These are phyloP conservation scores for Papilio helenus DNA, from an alignment of 1,140 invertebrate species.

Conservation along the genomic window DNA sequence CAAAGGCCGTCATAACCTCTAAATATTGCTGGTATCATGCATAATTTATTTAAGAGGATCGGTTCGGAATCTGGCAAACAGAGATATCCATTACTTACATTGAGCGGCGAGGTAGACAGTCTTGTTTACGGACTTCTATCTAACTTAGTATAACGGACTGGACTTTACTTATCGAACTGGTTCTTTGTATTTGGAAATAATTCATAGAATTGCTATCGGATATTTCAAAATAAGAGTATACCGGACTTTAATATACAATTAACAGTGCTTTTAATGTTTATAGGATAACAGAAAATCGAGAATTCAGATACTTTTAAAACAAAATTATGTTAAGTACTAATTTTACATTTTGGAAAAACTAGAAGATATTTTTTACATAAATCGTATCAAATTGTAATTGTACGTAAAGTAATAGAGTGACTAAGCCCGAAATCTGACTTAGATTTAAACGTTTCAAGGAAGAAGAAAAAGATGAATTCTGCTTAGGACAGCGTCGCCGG, in stretches of 20 bases:
- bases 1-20: constrained; percentile 37
- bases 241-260: too few relatives aligned
- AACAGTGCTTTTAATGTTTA: too few relatives aligned
- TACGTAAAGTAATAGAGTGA: background rate
- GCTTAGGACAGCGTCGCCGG: constrained; percentile 20
- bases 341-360: too few relatives aligned
- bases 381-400: too few relatives aligned
- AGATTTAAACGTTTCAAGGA: constrained; percentile 11
- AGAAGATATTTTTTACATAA: too few relatives aligned
- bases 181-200: background rate
- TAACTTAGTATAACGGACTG: background rate
- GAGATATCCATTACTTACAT: constrained; percentile 38
- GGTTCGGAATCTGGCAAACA: constrained; percentile 36
- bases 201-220: background rate
- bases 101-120: constrained; percentile 24
- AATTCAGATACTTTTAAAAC: too few relatives aligned
- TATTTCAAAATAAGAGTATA: too few relatives aligned
- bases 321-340: too few relatives aligned
- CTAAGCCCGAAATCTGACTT: background rate
- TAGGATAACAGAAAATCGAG: too few relatives aligned
- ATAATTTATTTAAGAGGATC: constrained; percentile 40
- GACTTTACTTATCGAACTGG: constrained; percentile 25
- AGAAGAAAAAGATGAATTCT: background rate
- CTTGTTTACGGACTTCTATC: constrained; percentile 27
- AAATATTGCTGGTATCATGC: constrained; percentile 38